A percentile compares a stretch with the other conserved stretches of the same genome.
These are phyloP conservation scores for Diadumene lineata DNA, from an alignment of 92 coral and sea anemone species.

Conservation along the genomic window DNA sequence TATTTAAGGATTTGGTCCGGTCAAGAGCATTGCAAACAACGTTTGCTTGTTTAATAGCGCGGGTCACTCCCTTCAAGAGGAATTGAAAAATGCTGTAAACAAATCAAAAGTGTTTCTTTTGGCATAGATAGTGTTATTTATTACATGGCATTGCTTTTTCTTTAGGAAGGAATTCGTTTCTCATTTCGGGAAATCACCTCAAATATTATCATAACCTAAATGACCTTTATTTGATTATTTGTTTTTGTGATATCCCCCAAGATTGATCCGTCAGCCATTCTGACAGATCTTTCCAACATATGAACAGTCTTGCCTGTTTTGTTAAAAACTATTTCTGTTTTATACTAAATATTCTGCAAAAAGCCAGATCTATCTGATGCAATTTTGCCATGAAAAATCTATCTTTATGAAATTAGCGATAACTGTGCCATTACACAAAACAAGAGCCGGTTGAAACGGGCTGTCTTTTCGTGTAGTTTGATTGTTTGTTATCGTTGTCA, in stretches of 20 bases:
- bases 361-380: conserved; percentile 15
- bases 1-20: conserved; percentile 23
- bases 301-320: conserved; percentile 12
- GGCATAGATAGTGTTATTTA: conserved; percentile 11
- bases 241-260: not conserved
- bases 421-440: conserved; percentile 2
- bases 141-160: conserved; percentile 6
- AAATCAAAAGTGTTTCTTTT: conserved; percentile 4
- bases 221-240: conserved; percentile 25
- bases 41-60: conserved; percentile 15
- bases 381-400: conserved; percentile 8
- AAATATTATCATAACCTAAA: conserved; percentile 25
- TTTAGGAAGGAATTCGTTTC: not conserved
- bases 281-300: not conserved
- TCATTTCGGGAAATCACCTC: not conserved
- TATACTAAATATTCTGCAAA: conserved; percentile 13
- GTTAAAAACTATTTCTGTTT: not conserved
- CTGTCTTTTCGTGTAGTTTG: not conserved
- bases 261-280: not conserved
- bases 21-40: conserved; percentile 36
- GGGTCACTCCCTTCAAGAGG: conserved; percentile 23
- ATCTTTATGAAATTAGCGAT: conserved; percentile 13
- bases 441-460: conserved; percentile 21
- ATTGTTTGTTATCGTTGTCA: conserved; percentile 6
- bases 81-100: conserved; percentile 17